A percentile compares a stretch with the other conserved stretches of the same genome.
phyloP scores from a whole-genome alignment of 2,113 vertebrate genomes.

The Urocitellus parryii region DNA sequence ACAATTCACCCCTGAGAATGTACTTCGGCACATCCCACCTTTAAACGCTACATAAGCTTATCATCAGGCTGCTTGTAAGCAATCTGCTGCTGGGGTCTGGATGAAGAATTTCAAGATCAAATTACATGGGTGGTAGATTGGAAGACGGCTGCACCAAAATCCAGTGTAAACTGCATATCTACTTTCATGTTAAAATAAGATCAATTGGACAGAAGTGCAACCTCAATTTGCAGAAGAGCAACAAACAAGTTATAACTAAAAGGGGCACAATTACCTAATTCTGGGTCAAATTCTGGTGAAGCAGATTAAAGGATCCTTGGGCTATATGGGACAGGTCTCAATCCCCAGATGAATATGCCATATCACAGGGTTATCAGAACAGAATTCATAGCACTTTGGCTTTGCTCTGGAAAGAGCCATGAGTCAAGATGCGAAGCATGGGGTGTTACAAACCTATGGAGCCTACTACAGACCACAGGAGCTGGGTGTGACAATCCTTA shows the following conservation, averaged over 20 bases:
- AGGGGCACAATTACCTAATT: conserved; percentile 81
- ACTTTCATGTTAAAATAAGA: conserved; percentile 68
- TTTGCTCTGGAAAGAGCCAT: conserved; percentile 83
- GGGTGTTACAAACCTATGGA: conserved; percentile 84
- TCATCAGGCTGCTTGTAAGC: conserved; percentile 79
- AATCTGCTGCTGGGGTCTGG: conserved; percentile 77
- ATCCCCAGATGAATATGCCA: conserved; percentile 75
- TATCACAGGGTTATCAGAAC: conserved; percentile 75
- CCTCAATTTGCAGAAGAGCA: conserved; percentile 77
- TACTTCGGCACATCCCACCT: conserved; percentile 77
- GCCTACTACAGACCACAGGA: conserved; percentile 85
- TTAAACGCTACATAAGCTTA: conserved; percentile 67
- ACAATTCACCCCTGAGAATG: conserved; percentile 77
- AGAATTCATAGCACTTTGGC: conserved; percentile 80
- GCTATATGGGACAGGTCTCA: conserved; percentile 70
- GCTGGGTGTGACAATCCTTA: conserved; percentile 84
- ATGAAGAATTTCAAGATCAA: conserved; percentile 68
- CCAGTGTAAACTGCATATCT: conserved; percentile 71
- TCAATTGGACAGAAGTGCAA: conserved; percentile 78
- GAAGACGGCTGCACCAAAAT: conserved; percentile 74
- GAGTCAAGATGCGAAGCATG: conserved; percentile 83
- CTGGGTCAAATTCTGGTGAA: conserved; percentile 78
- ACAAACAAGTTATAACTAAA: conserved; percentile 77
- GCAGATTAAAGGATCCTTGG: conserved; percentile 75
- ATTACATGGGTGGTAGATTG: conserved; percentile 74